Evolutionary conservation across 2,888 invertebrate species (phyloP), one percentile per base, ranked within the genome.

Genomic region (Parnassius glacialis): DNA sequence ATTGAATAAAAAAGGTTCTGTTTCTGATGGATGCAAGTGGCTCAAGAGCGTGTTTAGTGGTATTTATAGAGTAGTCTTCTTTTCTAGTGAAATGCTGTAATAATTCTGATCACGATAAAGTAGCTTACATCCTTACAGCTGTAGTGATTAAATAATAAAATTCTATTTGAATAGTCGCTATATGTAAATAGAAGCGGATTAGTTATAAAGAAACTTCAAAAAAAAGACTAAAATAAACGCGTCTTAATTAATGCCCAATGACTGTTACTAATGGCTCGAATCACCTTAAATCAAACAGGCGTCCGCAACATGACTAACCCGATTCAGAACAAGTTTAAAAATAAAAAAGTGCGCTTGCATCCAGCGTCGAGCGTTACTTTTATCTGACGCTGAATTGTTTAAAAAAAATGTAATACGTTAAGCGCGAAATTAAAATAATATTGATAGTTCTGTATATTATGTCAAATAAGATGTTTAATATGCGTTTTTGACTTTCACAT

Each of bases 271-370:
- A 63, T 56, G 59, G 52, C 55, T 48, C 55, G 59, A 55, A 63
- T 63, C 63, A 45, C 52, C 53, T 63, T 56, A 59, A 63, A 63
- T 63, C 63, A 63, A 63, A 63, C 50, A 55, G 50, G 50, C 52
- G 42, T 60, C 52, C 57, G 62, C 57, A 53, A 64, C 62, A 70
- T 65, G 70, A 69, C 68, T 63, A 68, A 67, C 66, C 64, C 59
- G 58, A 70, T 64, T 62, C 64, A 59, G 68, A 68, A 68, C 72
- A 58, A 62, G 72, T 70, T 68, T 65, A 62, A 65, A 66, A 65
- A 66, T 57, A 62, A 66, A 64, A 61, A 60, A 61, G 67, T 70
- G 67, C 67, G 60, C 60, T 69, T 64, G 70, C 70, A 67, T 65
- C 56, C 58, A 61, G 59, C 68, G 48, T 34, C 45, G 52, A 48